Evolutionary conservation across 2,888 invertebrate genomes (phyloP), one percentile per base, ranked within the genome.

Genomic region (Meganola albula): DNA sequence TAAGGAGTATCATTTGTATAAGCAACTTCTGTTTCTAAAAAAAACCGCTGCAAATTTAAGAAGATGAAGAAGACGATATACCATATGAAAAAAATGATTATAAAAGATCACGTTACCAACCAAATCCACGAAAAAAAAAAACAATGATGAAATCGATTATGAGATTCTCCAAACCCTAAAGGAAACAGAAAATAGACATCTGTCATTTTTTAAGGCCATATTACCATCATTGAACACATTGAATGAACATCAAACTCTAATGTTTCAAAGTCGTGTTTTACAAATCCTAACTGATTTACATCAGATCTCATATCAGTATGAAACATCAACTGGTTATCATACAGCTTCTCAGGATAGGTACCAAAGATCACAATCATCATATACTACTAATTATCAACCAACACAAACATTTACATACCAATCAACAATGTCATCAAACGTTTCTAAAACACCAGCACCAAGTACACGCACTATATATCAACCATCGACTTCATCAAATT

Each of bases 21-120:
- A 31, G 42, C 41, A 45, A 27, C 32, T 39, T 7, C 20, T 34
- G 34, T 34, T 41, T 41, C 37, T 39, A 21, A 25, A 45, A 31
- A 45, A 41, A 45, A 45, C 41, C 24, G 34, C 27, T 28, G 35
- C 32, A 36, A 46, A 46, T 34, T 9, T 31, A 42, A 46, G 42
- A 42, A 22, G n/a, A 20, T 30, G 39, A 36, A 32, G 30, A 36
- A 35, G 22, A 31, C 25, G 41, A 31, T 34, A 35, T 41, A 26
- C 30, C 37, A 27, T 24, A 37, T n/a, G n/a, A n/a, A n/a, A n/a
- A n/a, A 34, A 27, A 31, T 31, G 27, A 28, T 22, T 36, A 36
- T 12, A 28, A 30, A 31, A 39, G 31, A 27, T 38, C 35, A 24
- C 27, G 35, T 9, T 38, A 34, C 24, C 42, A 38, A 35, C 42